These are phyloP conservation scores for Onychostoma macrolepis DNA, from an alignment of 2,113 vertebrate species.

Conservation along the genomic window DNA sequence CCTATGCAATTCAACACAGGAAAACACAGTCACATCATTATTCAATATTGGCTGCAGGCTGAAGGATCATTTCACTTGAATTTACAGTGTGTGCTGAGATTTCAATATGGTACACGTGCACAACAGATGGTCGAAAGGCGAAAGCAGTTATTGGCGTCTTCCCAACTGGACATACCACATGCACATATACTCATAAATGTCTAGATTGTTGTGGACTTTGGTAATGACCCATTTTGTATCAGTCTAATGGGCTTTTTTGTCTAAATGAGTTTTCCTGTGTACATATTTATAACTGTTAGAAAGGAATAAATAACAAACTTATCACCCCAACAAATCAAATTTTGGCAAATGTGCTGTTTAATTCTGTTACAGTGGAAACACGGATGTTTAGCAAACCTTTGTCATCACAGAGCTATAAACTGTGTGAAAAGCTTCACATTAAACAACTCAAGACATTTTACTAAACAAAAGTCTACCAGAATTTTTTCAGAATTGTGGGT, in stretches of 20 bases:
- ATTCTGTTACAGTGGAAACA: constrained; percentile 1
- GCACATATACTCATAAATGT: neutral
- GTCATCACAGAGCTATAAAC: constrained; percentile 1
- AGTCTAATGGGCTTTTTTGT: constrained; percentile 2
- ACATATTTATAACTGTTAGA: neutral
- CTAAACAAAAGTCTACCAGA: neutral
- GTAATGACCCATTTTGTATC: constrained; percentile 7
- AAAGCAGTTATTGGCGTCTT: neutral
- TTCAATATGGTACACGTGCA: constrained; percentile 40
- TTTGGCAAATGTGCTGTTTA: constrained; percentile 20
- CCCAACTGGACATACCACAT: neutral
- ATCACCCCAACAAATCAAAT: neutral
- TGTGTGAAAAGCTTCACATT: neutral
- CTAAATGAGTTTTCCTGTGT: neutral
- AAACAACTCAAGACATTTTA: constrained; percentile 28
- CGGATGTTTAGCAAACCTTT: neutral
- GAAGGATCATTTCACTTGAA: neutral
- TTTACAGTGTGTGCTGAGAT: constrained; percentile 28
- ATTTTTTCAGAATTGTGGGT: neutral
- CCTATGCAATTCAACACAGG: constrained; percentile 4
- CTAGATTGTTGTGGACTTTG: neutral
- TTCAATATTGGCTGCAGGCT: constrained; percentile 21
- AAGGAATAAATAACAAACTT: neutral
- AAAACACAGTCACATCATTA: constrained; percentile 41
- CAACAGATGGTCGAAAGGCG: constrained; percentile 38